Evolutionary conservation across 2,797 vertebrate genomes (phyloP), one percentile per base, ranked within the genome.

Genomic region (Esox lucius): DNA sequence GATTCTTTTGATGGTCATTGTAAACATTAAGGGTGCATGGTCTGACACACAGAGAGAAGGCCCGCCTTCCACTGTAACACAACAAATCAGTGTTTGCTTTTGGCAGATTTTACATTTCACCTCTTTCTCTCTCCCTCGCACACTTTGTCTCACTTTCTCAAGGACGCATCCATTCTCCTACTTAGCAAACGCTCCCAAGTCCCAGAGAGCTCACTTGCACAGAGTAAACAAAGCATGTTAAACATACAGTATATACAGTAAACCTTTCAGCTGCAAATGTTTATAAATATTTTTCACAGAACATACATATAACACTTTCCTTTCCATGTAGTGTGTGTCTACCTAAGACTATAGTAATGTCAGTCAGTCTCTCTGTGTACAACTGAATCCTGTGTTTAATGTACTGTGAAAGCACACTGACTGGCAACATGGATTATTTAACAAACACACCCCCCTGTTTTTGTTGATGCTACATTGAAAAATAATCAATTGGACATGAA

Each of bases 211-310:
- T 70, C 72, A 65, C 65, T 39, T 26, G 81, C 80, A 33, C 69
- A 81, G 81, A 70, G 87, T 91, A 91, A 93, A 92, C 89, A 85
- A 89, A 86, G 86, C 78, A 75, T 83, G 12, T 77, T 77, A 75
- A 87, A 75, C 79, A 79, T 80, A 78, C 73, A 78, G 77, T 87
- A 85, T 78, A 81, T 88, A 93, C 91, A 93, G 86, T 88, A 85
- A 90, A 86, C 88, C 76, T 48, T 74, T 88, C 86, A 87, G 87
- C 87, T 88, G 85, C 88, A 91, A 89, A 87, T 70, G 78, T 86
- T 33, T 76, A 94, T 94, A 93, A 94, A 90, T 94, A 93, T 62
- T 82, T 83, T 92, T 92, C 92, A 93, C 87, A 91, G 85, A 92
- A 92, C 87, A 85, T 90, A 92, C 89, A 92, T 35, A 42, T 75